Percentiles rank a stretch among this genome's conserved stretches.
Conservation (phyloP, 2,113 vertebrate genomes). For the Turnix velox region DNA sequence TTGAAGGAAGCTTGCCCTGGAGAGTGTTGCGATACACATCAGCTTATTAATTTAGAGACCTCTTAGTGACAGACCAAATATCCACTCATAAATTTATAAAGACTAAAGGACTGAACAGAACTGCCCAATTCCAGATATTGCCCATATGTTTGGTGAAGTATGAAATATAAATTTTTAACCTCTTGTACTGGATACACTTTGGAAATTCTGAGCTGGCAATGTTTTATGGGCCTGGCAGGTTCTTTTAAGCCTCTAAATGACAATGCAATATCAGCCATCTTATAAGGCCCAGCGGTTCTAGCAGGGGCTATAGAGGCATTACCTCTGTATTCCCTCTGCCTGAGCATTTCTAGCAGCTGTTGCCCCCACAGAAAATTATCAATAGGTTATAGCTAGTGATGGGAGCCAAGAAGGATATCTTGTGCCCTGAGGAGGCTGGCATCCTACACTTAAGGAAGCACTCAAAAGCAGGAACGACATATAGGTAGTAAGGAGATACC, state of each 20-base stretch:
- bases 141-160: conserved; percentile 16
- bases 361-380: not conserved
- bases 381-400: not conserved
- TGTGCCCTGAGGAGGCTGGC: not conserved
- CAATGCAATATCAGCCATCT: not conserved
- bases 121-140: not conserved
- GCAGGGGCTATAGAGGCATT: not conserved
- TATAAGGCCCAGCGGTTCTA: not conserved
- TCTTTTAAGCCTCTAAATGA: not conserved
- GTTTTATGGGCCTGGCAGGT: not conserved
- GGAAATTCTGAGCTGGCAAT: not conserved
- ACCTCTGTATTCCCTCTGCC: not conserved
- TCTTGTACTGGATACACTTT: not conserved
- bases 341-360: not conserved
- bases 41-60: conserved; percentile 54
- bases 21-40: conserved; percentile 6
- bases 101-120: conserved; percentile 3
- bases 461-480: not conserved
- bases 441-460: not conserved
- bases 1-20: conserved; percentile 31
- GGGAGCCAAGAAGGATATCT: not conserved
- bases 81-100: conserved; percentile 44
- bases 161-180: conserved; percentile 4
- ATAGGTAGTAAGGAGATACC: not conserved
- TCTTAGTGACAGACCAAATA: conserved; percentile 51